phyloP scores from a whole-genome alignment of 1,140 invertebrate species.

The Caerostris darwini region DNA sequence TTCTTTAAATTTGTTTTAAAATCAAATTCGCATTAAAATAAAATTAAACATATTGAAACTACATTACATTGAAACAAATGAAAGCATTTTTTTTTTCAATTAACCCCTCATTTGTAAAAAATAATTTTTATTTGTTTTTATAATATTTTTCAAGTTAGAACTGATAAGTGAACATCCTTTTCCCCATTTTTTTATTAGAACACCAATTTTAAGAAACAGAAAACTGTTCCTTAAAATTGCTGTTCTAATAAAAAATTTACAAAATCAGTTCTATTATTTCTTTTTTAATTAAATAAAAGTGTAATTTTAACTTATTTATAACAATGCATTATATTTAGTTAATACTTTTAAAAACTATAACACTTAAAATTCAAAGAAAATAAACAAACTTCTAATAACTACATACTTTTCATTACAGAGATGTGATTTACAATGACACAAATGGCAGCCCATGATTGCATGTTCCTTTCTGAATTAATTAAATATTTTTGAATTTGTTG shows the following conservation, averaged over 20 bases:
- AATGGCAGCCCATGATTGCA: not conserved
- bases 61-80: not conserved
- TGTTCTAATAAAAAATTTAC: too few species aligned
- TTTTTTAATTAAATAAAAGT: not conserved
- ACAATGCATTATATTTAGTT: not conserved
- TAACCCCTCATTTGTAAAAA: too few species aligned
- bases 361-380: not conserved
- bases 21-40: not conserved
- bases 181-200: too few species aligned
- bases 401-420: slow-evolving; percentile 1
- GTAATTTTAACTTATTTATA: not conserved
- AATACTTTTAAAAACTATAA: not conserved
- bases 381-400: not conserved
- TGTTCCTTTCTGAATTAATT: not conserved
- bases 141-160: too few species aligned
- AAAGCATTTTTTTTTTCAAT: not conserved
- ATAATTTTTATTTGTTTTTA: too few species aligned
- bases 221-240: not conserved
- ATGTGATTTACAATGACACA: not conserved
- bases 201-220: too few species aligned
- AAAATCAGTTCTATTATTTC: not conserved
- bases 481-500: slow-evolving; percentile 28
- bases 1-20: not conserved
- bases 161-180: too few species aligned
- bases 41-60: not conserved